phyloP scores from a whole-genome alignment of 2,888 invertebrate genomes.

The Sinelater perroti region DNA sequence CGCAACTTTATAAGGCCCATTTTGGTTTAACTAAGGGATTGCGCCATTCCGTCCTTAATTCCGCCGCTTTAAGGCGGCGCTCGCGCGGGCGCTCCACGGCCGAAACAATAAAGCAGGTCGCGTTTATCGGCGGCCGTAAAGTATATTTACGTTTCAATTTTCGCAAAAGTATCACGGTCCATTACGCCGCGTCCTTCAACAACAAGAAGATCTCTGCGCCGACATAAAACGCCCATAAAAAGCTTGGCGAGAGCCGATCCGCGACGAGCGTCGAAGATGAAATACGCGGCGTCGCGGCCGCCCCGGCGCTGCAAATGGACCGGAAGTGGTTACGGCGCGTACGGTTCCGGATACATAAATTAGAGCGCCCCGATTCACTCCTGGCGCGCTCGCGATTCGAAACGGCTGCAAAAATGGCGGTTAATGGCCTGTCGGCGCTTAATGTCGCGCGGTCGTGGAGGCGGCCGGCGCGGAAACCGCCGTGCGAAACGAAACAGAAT shows the following conservation, averaged over 20 bases:
- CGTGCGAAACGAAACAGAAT: too few relatives aligned
- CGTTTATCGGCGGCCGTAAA: too few relatives aligned
- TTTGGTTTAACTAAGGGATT: too few relatives aligned
- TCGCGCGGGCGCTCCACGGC: too few relatives aligned
- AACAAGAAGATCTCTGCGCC: conserved; percentile 54
- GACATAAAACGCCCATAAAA: conserved; percentile 58
- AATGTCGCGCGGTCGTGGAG: too few relatives aligned
- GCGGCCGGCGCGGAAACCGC: too few relatives aligned
- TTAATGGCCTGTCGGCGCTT: too few relatives aligned
- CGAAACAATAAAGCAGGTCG: too few relatives aligned
- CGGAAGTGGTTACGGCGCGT: conserved; percentile 52
- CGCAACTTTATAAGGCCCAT: too few relatives aligned
- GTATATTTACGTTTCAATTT: conserved; percentile 61
- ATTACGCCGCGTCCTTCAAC: conserved; percentile 56
- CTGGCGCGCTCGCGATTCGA: background rate
- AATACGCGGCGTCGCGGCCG: conserved; percentile 52
- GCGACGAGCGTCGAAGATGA: conserved; percentile 55
- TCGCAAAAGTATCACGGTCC: conserved; percentile 60
- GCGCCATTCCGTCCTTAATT: too few relatives aligned
- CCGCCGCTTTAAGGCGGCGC: too few relatives aligned
- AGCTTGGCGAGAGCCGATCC: conserved; percentile 53
- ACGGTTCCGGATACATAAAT: conserved; percentile 37
- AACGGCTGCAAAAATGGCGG: too few relatives aligned
- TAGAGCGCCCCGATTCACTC: conserved; percentile 28
- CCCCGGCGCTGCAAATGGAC: conserved; percentile 53